Conservation (phyloP, 2,113 vertebrate genomes). For the Numenius arquata region DNA sequence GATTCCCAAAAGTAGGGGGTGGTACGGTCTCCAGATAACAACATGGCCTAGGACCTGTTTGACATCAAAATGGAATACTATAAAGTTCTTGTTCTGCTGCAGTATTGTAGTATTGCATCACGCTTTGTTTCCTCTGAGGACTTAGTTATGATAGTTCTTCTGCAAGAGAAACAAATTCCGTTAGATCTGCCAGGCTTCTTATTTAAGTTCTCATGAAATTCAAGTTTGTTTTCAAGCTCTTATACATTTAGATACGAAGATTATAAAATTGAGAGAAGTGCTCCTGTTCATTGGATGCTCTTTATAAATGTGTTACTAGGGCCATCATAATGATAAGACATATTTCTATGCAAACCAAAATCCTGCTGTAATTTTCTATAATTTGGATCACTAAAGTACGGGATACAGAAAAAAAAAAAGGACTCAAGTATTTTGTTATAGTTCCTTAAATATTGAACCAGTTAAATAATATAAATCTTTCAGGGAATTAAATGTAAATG, state of each 20-base stretch:
- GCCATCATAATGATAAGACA: not conserved
- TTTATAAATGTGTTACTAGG: not conserved
- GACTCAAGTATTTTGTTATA: not conserved
- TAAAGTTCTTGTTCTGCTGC: not conserved
- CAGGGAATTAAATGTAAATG: not conserved
- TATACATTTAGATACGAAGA: not conserved
- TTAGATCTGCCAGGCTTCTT: not conserved
- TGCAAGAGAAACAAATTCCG: not conserved
- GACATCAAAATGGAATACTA: not conserved
- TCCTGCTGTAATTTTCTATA: not conserved
- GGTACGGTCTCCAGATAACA: not conserved
- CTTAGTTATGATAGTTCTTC: not conserved
- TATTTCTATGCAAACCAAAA: not conserved
- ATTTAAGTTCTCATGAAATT: not conserved
- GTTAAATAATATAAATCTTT: not conserved
- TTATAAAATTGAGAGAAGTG: not conserved
- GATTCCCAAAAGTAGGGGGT: not conserved
- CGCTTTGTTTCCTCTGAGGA: not conserved
- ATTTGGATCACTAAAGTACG: not conserved
- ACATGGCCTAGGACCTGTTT: not conserved
- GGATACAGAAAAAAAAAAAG: not conserved
- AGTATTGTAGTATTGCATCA: not conserved
- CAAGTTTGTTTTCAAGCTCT: not conserved
- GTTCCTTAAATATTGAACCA: not conserved
- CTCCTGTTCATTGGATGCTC: not conserved